These are phyloP conservation scores for Mayetiola destructor DNA, from an alignment of 2,888 invertebrate genomes.

Conservation along the genomic window DNA sequence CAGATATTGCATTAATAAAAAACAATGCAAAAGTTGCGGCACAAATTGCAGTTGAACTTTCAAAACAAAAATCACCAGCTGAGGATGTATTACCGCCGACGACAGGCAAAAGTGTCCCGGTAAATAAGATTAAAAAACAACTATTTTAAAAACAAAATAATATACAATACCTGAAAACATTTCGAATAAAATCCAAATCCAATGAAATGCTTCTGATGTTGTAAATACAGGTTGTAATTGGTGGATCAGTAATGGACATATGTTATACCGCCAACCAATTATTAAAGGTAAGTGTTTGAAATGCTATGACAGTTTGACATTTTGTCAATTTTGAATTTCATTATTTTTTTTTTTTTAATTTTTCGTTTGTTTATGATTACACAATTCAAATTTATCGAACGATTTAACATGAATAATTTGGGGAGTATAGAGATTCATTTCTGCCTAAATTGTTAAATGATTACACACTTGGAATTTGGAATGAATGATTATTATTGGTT, in stretches of 20 bases:
- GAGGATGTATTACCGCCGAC: not conserved
- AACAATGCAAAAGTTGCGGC: slow-evolving; percentile 82
- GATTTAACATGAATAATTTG: too few species aligned
- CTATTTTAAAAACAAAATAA: not conserved
- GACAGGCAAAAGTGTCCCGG: not conserved
- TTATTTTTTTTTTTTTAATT: not conserved
- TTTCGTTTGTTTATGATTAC: too few species aligned
- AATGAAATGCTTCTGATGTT: slow-evolving; percentile 17
- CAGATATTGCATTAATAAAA: slow-evolving; percentile 80
- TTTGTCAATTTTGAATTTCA: not conserved
- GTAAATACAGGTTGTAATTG: slow-evolving; percentile 58
- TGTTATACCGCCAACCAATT: slow-evolving; percentile 46
- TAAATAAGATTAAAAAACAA: not conserved
- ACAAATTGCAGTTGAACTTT: slow-evolving; percentile 54
- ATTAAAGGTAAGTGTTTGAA: slow-evolving; percentile 45
- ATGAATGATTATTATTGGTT: too few species aligned
- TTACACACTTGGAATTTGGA: too few species aligned
- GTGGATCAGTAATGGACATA: slow-evolving; percentile 64
- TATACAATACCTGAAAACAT: not conserved
- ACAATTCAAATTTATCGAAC: too few species aligned
- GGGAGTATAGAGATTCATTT: too few species aligned
- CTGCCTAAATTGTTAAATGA: too few species aligned
- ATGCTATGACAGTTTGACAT: not conserved
- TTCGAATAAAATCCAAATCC: not conserved
- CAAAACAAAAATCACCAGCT: not conserved